Evolutionary conservation across 2,113 vertebrate species (phyloP), one percentile per base, ranked within the genome.

Genomic region (Carettochelys insculpta): DNA sequence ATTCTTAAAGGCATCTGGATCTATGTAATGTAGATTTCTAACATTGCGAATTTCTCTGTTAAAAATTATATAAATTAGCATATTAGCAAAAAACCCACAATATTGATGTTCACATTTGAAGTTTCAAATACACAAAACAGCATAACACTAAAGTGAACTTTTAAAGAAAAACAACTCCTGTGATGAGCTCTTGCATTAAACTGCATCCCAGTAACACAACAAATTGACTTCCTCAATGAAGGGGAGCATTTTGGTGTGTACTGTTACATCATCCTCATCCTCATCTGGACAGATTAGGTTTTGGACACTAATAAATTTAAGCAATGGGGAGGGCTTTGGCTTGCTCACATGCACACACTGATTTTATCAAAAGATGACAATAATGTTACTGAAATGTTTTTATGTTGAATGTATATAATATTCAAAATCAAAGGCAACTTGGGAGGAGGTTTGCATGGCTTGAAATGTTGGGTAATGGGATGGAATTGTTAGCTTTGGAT

Each of bases 11-110:
- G 99, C 99, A 27, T 98, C 98, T 38, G 97, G 97, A 85, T 99
- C 97, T 75, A 99, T 97, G 90, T 97, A 98, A 83, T 95, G 97
- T 96, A 99, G 96, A 92, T 97, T 98, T 95, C 97, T 99, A 22
- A 98, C 97, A 85, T 99, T 99, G 56, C 99, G 98, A 90, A 99
- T 98, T 97, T 99, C 99, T 98, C 99, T 99, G 97, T 84, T 96
- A 96, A 88, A 92, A 94, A 85, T 95, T 85, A 58, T 80, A 47
- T 77, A 89, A 2, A 38, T 87, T 90, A 75, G 89, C 24, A 56
- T 10, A 56, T 4, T 31, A 20, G 73, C 38, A 4, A 86, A 76
- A 48, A 68, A 45, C 53, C 45, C 13, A 38, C 34, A 78, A 86
- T 84, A 83, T 31, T 51, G 76, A 78, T 83, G 73, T n/a, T 20